Conservation (phyloP, 2,113 vertebrate genomes). For the Felis chaus region DNA sequence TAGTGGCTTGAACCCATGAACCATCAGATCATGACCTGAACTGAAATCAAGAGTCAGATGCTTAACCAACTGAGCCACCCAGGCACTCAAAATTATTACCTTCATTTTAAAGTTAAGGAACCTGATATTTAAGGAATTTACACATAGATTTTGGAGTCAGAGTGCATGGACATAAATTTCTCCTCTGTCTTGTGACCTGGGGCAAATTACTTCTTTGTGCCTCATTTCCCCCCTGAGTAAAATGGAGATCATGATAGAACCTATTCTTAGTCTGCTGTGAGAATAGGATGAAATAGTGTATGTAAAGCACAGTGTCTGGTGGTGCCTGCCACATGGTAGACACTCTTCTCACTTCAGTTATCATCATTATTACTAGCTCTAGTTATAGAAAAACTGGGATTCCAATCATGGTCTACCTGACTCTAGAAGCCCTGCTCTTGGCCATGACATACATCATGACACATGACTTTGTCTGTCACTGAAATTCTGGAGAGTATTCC, state of each 20-base stretch:
- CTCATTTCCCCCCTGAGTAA: neutral
- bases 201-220: neutral
- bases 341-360: neutral
- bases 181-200: neutral
- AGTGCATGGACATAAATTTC: neutral
- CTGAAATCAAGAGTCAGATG: too few species aligned
- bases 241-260: neutral
- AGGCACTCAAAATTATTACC: neutral
- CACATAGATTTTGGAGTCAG: neutral
- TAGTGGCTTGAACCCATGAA: too few species aligned
- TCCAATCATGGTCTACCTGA: neutral
- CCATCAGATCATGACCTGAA: too few species aligned
- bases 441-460: neutral
- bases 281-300: neutral
- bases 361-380: neutral
- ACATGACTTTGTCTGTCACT: neutral
- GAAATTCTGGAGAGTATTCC: neutral
- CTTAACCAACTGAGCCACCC: too few species aligned
- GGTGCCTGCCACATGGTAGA: neutral
- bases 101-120: slow-evolving; percentile 33
- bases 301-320: neutral
- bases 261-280: neutral
- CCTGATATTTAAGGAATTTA: neutral
- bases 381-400: neutral
- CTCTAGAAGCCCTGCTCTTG: neutral